A percentile compares a stretch with the other conserved stretches of the same genome.
Evolutionary conservation across 23 tunicate species (phyloP).

Genomic region (Halocynthia roretzi): DNA sequence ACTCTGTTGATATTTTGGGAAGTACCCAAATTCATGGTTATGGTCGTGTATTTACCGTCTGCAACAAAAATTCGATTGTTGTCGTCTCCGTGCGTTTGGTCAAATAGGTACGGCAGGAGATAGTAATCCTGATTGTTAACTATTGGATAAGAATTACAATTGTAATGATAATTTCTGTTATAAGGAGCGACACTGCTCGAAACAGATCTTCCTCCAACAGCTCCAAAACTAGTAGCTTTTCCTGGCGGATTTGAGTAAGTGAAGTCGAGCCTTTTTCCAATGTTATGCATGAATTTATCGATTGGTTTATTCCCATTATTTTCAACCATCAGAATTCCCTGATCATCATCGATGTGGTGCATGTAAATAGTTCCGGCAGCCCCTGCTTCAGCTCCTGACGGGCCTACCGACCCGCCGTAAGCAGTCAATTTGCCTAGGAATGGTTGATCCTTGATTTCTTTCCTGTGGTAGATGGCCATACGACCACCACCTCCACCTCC

Average conservation of each 20-base stretch:
- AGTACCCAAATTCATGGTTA: constrained; percentile 10
- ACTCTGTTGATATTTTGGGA: constrained; percentile 13
- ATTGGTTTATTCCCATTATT: constrained; percentile 7
- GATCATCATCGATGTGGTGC: constrained; percentile 1
- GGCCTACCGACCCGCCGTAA: constrained; percentile 23
- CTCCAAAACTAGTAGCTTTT: constrained; percentile 5
- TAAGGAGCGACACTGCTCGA: neutral
- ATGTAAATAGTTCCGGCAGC: constrained; percentile 21
- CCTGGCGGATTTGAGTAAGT: neutral
- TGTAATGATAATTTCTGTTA: neutral
- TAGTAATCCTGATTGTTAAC: neutral
- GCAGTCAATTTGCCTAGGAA: constrained; percentile 20
- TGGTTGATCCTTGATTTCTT: constrained; percentile 3
- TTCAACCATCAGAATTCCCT: constrained; percentile 15
- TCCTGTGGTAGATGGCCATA: constrained; percentile 13
- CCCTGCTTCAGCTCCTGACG: constrained; percentile 14
- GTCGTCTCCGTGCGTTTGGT: constrained; percentile 10
- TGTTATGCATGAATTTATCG: constrained; percentile 19
- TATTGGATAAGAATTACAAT: neutral
- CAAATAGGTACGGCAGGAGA: constrained; percentile 11
- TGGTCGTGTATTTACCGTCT: neutral
- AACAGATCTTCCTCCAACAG: neutral
- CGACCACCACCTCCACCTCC: constrained; percentile 32
- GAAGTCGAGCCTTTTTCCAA: constrained; percentile 23
- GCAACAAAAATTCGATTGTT: constrained; percentile 4